These are phyloP conservation scores for Microtus agrestis DNA, from an alignment of 2,797 vertebrate genomes.

Conservation along the genomic window DNA sequence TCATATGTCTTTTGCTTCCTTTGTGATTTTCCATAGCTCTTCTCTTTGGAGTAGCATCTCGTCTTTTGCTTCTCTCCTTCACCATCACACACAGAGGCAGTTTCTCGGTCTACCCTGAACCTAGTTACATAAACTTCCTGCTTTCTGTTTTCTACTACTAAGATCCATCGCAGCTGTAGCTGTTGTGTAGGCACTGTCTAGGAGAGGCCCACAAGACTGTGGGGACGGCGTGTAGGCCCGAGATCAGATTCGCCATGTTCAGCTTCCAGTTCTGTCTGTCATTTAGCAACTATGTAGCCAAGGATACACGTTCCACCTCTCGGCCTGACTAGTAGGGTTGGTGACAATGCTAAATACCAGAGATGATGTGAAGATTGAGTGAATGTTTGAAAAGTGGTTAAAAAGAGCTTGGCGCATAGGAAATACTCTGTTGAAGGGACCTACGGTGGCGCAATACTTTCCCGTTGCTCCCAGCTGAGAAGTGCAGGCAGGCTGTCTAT, in stretches of 20 bases:
- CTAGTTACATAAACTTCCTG: not conserved
- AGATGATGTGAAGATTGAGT: not conserved
- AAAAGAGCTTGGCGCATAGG: constrained; percentile 6
- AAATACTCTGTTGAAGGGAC: not conserved
- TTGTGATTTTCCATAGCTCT: not conserved
- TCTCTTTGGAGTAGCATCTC: not conserved
- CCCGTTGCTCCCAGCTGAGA: not conserved
- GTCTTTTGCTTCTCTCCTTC: no score
- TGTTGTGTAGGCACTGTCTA: not conserved
- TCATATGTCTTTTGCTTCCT: not conserved
- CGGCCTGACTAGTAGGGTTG: not conserved
- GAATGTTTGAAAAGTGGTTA: not conserved
- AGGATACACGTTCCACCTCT: not conserved
- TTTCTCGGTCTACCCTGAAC: not conserved
- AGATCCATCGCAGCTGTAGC: no score
- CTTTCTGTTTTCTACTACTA: not conserved
- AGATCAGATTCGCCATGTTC: not conserved
- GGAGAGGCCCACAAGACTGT: not conserved
- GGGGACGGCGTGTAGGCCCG: not conserved
- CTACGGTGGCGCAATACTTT: not conserved
- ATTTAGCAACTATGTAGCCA: not conserved
- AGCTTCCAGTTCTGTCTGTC: constrained; percentile 25
- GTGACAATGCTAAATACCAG: not conserved
- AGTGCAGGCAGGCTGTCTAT: not conserved
- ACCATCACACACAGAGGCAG: not conserved